Evolutionary conservation across 2,797 vertebrate genomes (phyloP), one percentile per base, ranked within the genome.

Genomic region (Semaprochilodus insignis): DNA sequence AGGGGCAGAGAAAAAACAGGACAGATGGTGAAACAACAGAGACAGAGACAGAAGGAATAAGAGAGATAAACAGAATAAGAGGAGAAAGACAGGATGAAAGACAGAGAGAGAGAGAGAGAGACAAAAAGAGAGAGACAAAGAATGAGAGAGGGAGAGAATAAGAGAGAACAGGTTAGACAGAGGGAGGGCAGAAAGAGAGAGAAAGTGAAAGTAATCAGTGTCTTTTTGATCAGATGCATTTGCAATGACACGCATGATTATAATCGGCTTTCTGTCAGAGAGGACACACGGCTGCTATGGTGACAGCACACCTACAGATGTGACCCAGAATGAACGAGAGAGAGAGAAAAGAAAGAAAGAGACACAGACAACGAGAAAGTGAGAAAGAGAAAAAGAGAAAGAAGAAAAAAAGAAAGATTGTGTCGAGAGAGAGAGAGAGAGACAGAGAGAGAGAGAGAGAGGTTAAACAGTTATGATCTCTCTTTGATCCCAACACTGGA

Each of bases 161-260:
- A 62, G 23, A 31, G 60, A 63, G 16, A 67, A 27, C 31, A 65
- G 27, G 21, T 16, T 57, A 59, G 62, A 71, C 40, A 66, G 72
- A 23, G 40, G 74, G 59, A 60, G 62, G 31, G 31, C 31, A 40
- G 31, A 67, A 17, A 10, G 17, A 59, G 59, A 60, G 23, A 63
- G 73, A 80, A 76, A 44, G 72, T 48, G 67, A 65, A 66, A 65
- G 74, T 80, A 84, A 88, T 87, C 77, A 77, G 83, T 79, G 74
- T 81, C 77, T 85, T 86, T 86, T 82, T 82, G 81, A 86, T 83
- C 80, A 81, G 78, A 79, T 15, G 23, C 84, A 80, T 80, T 81
- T 84, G 59, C 76, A 77, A 72, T 84, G 84, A 81, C 80, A 78
- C 65, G 70, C 74, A 80, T 85, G 82, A 87, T 83, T 84, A 72